Percentiles rank a stretch among this genome's conserved stretches.
phyloP scores from a whole-genome alignment of 2,113 vertebrate species.

The Sapajus apella region DNA sequence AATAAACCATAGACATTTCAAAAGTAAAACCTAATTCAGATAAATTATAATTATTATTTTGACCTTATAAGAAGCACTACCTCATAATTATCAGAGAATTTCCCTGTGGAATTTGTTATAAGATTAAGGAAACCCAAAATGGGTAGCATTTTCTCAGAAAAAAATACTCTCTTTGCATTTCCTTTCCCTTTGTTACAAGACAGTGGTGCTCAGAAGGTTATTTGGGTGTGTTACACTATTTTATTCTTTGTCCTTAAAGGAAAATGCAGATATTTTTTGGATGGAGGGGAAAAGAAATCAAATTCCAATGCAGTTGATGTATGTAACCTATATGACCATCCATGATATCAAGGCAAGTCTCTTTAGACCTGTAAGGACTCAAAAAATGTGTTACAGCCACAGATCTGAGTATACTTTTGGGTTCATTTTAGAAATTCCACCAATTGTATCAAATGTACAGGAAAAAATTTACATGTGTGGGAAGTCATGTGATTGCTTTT shows the following conservation, averaged over 20 bases:
- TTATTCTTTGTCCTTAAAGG: background rate
- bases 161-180: background rate
- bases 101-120: background rate
- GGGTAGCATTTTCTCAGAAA: background rate
- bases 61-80: background rate
- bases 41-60: slow-evolving; percentile 26
- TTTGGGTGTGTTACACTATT: background rate
- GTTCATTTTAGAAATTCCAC: background rate
- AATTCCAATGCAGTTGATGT: background rate
- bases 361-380: background rate
- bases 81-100: background rate
- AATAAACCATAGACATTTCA: background rate
- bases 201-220: background rate
- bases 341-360: background rate
- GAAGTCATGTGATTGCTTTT: background rate
- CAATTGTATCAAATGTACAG: background rate
- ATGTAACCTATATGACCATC: background rate
- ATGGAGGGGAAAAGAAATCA: background rate
- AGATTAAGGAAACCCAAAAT: background rate
- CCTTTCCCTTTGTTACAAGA: background rate
- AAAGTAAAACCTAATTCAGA: slow-evolving; percentile 31
- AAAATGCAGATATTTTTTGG: background rate
- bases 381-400: background rate
- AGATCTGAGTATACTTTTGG: background rate
- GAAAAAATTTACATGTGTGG: background rate